phyloP scores from a whole-genome alignment of 2,888 invertebrate genomes.

The Saturnia pavonia region DNA sequence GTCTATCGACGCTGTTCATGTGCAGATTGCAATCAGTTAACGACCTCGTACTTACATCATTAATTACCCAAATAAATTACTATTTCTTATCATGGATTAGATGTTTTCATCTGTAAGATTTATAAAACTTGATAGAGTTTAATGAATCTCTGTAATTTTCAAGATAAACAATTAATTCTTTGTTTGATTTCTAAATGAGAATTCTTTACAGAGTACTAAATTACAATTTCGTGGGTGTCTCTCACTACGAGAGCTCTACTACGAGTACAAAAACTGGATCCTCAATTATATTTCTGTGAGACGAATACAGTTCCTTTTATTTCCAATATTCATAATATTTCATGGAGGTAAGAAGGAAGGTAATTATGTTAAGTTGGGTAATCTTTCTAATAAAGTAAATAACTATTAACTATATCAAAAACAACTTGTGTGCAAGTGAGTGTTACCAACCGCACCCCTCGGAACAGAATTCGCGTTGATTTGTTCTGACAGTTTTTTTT shows the following conservation, averaged over 20 bases:
- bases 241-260: neutral
- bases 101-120: neutral
- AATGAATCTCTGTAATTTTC: neutral
- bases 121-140: neutral
- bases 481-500: too few species aligned
- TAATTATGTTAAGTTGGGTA: too few species aligned
- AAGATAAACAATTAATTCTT: neutral
- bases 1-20: neutral
- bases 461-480: too few species aligned
- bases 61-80: neutral
- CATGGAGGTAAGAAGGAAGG: too few species aligned
- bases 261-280: neutral
- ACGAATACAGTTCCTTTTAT: conserved; percentile 9
- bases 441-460: too few species aligned
- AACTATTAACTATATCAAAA: too few species aligned
- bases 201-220: neutral
- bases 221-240: neutral
- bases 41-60: neutral
- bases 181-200: neutral
- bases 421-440: too few species aligned
- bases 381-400: too few species aligned
- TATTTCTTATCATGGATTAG: neutral
- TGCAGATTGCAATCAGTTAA: neutral
- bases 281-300: conserved; percentile 10
- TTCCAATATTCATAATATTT: neutral